Percentiles rank a stretch among this genome's conserved stretches.
These are phyloP conservation scores for Craniophora ligustri DNA, from an alignment of 2,888 invertebrate species.

Conservation along the genomic window DNA sequence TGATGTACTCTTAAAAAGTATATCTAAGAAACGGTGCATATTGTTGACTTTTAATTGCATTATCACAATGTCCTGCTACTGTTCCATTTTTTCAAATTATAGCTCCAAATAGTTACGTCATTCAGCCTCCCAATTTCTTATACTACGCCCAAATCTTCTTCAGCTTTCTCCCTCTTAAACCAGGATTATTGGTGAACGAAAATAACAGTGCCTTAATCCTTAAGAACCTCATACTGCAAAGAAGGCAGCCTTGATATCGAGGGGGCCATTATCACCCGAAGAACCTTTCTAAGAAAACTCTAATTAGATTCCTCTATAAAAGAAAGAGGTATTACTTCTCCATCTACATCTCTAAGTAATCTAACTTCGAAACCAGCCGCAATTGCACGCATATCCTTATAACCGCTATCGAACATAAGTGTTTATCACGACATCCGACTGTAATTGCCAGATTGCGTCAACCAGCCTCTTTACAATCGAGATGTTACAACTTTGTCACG, in stretches of 20 bases:
- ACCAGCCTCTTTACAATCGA: slow-evolving; percentile 55
- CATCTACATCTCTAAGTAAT: background rate
- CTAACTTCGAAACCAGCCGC: background rate
- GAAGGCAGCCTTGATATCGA: no score
- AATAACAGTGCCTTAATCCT: no score
- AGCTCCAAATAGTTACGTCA: no score
- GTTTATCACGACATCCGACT: slow-evolving; percentile 55
- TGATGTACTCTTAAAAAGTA: slow-evolving; percentile 52
- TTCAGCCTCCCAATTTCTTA: no score
- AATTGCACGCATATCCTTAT: slow-evolving; percentile 18
- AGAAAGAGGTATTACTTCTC: background rate
- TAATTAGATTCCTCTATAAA: background rate
- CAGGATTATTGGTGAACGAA: no score
- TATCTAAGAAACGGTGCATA: slow-evolving; percentile 34
- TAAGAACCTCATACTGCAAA: no score
- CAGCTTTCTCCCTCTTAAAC: no score
- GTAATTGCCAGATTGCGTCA: slow-evolving; percentile 55
- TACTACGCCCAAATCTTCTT: no score
- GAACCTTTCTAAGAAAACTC: background rate
- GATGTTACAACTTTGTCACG: slow-evolving; percentile 65
- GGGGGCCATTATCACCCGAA: no score
- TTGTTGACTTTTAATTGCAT: slow-evolving; percentile 26
- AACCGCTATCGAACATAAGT: slow-evolving; percentile 41
- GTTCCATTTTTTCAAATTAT: no score
- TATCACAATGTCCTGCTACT: no score